Evolutionary conservation across 2,113 vertebrate species (phyloP).

Genomic region (Alaudala cheleensis): DNA sequence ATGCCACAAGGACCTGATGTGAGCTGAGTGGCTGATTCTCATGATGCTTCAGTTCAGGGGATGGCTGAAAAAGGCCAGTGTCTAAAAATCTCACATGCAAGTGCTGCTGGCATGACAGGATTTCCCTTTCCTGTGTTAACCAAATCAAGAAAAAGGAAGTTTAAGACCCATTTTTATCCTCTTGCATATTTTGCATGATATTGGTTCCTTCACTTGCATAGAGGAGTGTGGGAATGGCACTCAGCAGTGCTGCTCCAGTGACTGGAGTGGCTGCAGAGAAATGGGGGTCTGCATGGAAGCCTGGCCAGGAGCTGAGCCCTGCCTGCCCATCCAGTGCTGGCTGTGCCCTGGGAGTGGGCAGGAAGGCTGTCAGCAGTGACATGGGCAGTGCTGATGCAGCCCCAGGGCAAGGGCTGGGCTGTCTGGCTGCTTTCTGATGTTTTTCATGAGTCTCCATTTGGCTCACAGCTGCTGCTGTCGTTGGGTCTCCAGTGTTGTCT

Average conservation of each 20-base stretch:
- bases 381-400: not conserved
- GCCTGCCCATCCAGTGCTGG: not conserved
- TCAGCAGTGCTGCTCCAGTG: not conserved
- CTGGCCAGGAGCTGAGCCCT: not conserved
- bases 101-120: not conserved
- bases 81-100: not conserved
- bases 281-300: accelerated
- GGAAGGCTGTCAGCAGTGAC: not conserved
- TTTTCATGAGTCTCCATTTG: not conserved
- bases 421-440: not conserved
- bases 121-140: not conserved
- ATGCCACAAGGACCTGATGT: not conserved
- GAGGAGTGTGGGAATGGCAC: not conserved
- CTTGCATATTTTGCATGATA: not conserved
- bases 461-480: constrained; percentile 22
- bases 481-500: not conserved
- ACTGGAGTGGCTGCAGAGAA: not conserved
- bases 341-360: accelerated
- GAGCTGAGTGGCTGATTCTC: not conserved
- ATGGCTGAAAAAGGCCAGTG: not conserved
- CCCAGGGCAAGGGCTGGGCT: not conserved
- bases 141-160: not conserved
- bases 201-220: not conserved
- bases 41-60: not conserved
- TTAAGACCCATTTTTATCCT: not conserved